phyloP scores from a whole-genome alignment of 2,797 vertebrate genomes.

The Cyprinodon diabolis region DNA sequence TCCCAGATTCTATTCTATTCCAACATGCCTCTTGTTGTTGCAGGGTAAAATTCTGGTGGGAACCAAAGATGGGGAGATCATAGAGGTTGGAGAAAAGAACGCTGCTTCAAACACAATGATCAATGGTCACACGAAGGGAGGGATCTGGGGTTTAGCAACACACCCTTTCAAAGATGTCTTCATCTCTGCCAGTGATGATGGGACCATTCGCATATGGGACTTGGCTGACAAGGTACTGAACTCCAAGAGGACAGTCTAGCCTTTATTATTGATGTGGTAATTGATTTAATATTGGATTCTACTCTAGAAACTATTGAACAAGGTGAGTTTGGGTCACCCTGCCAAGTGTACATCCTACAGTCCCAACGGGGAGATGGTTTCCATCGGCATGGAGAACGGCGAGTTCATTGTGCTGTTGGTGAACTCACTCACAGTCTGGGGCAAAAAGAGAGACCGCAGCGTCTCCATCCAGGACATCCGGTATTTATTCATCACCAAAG shows the following conservation, averaged over 20 bases:
- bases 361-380: constrained; percentile 93
- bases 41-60: constrained; percentile 97
- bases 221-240: constrained; percentile 89
- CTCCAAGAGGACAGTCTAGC: neutral
- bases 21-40: neutral
- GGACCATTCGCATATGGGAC: constrained; percentile 96
- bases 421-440: constrained; percentile 94
- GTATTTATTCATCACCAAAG: constrained; percentile 63
- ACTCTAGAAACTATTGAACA: constrained; percentile 92
- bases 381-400: constrained; percentile 95
- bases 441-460: constrained; percentile 94
- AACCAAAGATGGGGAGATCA: constrained; percentile 96
- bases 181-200: constrained; percentile 93
- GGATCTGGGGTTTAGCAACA: constrained; percentile 93
- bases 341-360: constrained; percentile 91
- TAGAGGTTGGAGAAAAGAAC: constrained; percentile 97
- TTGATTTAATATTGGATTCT: neutral
- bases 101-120: constrained; percentile 95
- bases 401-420: constrained; percentile 93
- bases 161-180: constrained; percentile 94
- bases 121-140: constrained; percentile 93
- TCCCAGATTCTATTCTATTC: neutral
- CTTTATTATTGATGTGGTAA: neutral
- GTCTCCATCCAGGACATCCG: constrained; percentile 91
- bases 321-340: constrained; percentile 90